Percentiles rank a stretch among this genome's conserved stretches.
phyloP scores from a whole-genome alignment of 2,113 vertebrate species.

The Gobiocypris rarus region DNA sequence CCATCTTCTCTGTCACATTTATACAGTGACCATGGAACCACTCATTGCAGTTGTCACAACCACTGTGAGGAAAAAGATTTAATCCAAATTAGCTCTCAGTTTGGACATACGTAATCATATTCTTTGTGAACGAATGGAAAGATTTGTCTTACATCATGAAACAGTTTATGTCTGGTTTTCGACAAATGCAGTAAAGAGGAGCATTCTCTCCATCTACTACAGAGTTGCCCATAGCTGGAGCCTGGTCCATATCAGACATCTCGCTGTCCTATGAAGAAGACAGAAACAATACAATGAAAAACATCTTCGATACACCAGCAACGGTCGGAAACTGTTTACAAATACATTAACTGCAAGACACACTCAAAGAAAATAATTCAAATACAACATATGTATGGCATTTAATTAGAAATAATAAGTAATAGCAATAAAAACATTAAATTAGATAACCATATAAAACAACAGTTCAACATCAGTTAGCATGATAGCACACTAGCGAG shows the following conservation, averaged over 20 bases:
- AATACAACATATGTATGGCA: background rate
- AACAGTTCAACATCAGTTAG: background rate
- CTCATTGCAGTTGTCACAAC: conserved; percentile 92
- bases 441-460: background rate
- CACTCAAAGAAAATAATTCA: background rate
- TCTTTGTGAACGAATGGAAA: background rate
- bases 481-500: background rate
- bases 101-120: background rate
- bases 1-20: conserved; percentile 91
- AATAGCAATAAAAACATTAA: background rate
- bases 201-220: conserved; percentile 83
- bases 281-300: background rate
- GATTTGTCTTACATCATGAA: conserved; percentile 87
- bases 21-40: conserved; percentile 96
- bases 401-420: background rate
- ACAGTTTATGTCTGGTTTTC: conserved; percentile 90
- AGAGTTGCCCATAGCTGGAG: conserved; percentile 68
- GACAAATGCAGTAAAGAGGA: conserved; percentile 88
- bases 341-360: background rate
- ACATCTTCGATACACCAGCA: too few species aligned
- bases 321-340: background rate
- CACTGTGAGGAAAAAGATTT: conserved; percentile 69
- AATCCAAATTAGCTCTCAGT: background rate
- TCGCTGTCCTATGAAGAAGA: conserved; percentile 80
- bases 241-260: conserved; percentile 78